Base-by-base conservation (phyloP, 2,113 vertebrate genomes). In the Gopherus flavomarginatus region DNA sequence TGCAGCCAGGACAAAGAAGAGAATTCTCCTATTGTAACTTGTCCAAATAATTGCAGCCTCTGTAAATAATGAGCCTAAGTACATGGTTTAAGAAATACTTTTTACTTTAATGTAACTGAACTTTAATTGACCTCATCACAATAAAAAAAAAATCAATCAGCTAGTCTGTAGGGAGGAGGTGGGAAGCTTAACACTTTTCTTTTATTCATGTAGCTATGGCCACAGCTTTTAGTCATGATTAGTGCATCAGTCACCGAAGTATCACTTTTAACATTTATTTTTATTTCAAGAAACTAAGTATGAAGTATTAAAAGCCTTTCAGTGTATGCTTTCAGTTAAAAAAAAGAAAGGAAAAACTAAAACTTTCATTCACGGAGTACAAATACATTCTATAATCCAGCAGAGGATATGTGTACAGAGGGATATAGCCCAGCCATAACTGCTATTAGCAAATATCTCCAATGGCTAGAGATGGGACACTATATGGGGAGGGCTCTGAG, bases 141-240 rank as follows among this genome's bases (percentile, higher is more conserved):
- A 42, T 90, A 47, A 47, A 83, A 78, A 59, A 29, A 31, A 81
- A 52, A 42, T 79, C 77, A 81, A 1, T 85, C 47, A 81, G 38
- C n/a, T 21, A 86, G n/a, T 92, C 24, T 87, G 24, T 19, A 81
- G 54, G 42, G 96, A 86, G 85, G 86, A 87, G 42, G 87, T 56
- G 26, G 52, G 95, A 6, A n/a, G 42, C 47, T 96, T 83, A 91
- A 87, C 47, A 49, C 93, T 47, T 35, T 89, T 97, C 35, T 96
- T 97, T 96, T 94, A 94, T 95, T 94, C 59, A 94, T 89, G 88
- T 83, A 91, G 78, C 24, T 22, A 54, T 75, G 29, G 86, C 80
- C 86, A 87, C 82, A 95, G 69, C 84, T 96, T 95, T 94, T 83
- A 96, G 88, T 93, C 90, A 97, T 96, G 90, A 94, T 90, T 97